Base-by-base conservation (phyloP, 2,888 invertebrate genomes). In the Netelia melanura region DNA sequence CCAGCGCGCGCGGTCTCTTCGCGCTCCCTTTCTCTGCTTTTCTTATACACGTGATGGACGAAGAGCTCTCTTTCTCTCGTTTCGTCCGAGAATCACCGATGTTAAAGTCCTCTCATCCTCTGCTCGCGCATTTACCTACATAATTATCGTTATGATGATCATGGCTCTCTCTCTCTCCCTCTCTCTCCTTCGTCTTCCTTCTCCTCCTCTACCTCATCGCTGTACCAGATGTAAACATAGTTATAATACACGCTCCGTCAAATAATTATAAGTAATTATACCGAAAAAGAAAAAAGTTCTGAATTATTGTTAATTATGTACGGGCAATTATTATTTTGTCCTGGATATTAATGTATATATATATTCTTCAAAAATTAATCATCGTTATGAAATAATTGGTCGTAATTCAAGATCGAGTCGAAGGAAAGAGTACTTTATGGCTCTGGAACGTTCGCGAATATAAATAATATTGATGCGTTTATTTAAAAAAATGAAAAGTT, bases 101-200 rank as follows among this genome's bases (percentile, higher is more conserved):
- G 71, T 70, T 38, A 61, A 62, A 83, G 74, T 86, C 80, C 71
- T 21, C 48, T 56, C 79, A 64, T 79, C 78, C 79, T 76, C 77
- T 87, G 78, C 80, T 86, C 87, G 84, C 77, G 86, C 92, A 92
- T 92, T 92, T 92, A 92, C 91, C 91, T 92, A 92, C 91, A 90
- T 92, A 92, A 92, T 92, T 92, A 92, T 92, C 91, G 86, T 91
- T 90, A 90, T 91, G 92, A 92, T 92, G 90, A 92, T 92, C 91
- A 92, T 92, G 90, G 91, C 89, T 89, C 77, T 77, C 76, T 77
- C 76, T 76, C 58, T 38, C 68, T 76, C 76, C 68, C 38, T 77
- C 65, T n/a, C 64, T 65, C 71, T 70, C 21, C 68, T 21, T 43
- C 43, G 30, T 38, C 38, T 6, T 38, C 38, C 8, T 38, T 38